Evolutionary conservation across 2,888 invertebrate genomes (phyloP), one percentile per base, ranked within the genome.

Genomic region (Tetramorium bicarinatum): DNA sequence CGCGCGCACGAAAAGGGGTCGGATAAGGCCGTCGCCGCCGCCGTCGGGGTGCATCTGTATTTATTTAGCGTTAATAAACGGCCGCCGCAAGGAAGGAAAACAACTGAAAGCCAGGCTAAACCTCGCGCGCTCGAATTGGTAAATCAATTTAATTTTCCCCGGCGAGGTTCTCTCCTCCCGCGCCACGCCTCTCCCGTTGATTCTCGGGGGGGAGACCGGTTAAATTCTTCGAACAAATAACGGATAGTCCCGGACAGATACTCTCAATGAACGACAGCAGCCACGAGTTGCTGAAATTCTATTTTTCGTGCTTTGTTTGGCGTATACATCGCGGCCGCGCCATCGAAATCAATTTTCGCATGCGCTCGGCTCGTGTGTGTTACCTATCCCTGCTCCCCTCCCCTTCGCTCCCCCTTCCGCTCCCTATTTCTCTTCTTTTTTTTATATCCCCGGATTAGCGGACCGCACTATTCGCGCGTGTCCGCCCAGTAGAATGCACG

Each of bases 311-410:
- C 64, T 66, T 79, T 56, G 62, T 82, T 79, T 82, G 59, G 54
- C 80, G 52, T 81, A 64, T 80, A 79, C 80, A 54, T 81, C 56
- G 80, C 47, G 82, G 15, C 38, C 64, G 59, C 79, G 54, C 81
- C 80, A 80, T 82, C 82, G 47, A 82, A 82, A 82, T 82, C 82
- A 82, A 82, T 82, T 82, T 82, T 66, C 82, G 76, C 54, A 64
- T 64, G 49, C 82, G 56, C 71, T n/a, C 66, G 64, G 52, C 54
- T 29, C 29, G 34, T 82, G 47, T 81, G 66, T 34, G 29, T 34
- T 34, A 82, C 38, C 64, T 82, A 59, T 9, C 15, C 3, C n/a
- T n/a, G n/a, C n/a, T 9, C 3, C 21, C 44, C 6, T 11, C 29
- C 8, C n/a, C n/a, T n/a, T n/a, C n/a, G n/a, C n/a, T n/a, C n/a